Base-by-base conservation (phyloP, 1,140 invertebrate species). In the Carcinoscorpius rotundicauda region DNA sequence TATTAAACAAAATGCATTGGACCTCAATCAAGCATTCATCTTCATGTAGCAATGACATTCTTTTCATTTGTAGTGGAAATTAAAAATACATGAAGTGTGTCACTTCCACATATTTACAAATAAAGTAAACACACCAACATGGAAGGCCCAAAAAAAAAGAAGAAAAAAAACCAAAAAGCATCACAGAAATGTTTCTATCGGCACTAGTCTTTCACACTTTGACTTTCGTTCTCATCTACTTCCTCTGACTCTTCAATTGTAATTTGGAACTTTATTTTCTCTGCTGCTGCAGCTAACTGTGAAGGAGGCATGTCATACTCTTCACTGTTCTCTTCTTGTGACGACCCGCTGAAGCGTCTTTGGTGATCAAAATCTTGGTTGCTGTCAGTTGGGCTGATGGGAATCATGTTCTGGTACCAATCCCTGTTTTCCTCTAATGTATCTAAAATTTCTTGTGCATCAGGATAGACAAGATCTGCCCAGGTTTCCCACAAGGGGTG, bases 401-500 rank as follows among this genome's bases (percentile, higher is more conserved):
- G 82, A 61, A 85, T 84, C 78, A 81, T 81, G 53, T 87, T 88
- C 76, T 93, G 88, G 77, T 97, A 98, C 87, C 93, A 99, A 78
- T 98, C 93, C 61, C 97, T 84, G 78, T 99, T 99, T 77, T 98
- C 92, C 80, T 99, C 96, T 64, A 99, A 80, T 4, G 90, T 96
- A 77, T 98, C 95, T 59, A 99, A 80, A 70, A 99, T 98, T 61
- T 96, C 90, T 78, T 98, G 94, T 6, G 95, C 96, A 76, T 98
- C 95, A 0, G 97, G 97, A 79, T 98, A 93, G 3, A 99, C 97
- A 51, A 99, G 81, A 77, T 99, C 97, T 8, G 93, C 95, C 97
- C 97, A 99, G 4, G 96, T 98, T 77, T 99, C 97, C 93, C 94
- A 99, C 29, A 99, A 79, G 5, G 97, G 97, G 81, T 98, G 96